Evolutionary conservation across 2,888 invertebrate species (phyloP), one percentile per base, ranked within the genome.

Genomic region (Synanthedon tipuliformis): DNA sequence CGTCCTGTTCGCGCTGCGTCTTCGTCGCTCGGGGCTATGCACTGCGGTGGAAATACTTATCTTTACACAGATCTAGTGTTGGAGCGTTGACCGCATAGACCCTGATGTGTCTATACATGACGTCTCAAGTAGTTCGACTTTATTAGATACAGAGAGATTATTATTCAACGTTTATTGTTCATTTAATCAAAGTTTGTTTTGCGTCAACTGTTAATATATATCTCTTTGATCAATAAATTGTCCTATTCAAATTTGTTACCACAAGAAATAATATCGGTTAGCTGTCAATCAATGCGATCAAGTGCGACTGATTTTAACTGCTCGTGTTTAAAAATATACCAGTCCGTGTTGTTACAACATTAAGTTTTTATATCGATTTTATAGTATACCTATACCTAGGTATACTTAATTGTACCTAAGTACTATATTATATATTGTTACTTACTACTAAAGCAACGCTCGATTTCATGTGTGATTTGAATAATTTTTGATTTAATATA

Each of bases 21-120:
- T 34, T 62, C 63, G 71, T 63, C 68, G 75, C 79, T 78, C 68
- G 71, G 60, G 77, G 76, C 77, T 64, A 74, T 68, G 78, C 75
- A 71, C 75, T 78, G 80, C 77, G 78, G 81, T 79, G 72, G 75
- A 81, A 78, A 82, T 75, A 81, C 77, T 84, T 83, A 86, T 85
- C 85, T 75, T 68, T 78, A 71, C 82, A 78, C 77, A 82, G 81
- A 85, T 85, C 85, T 82, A 68, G 63, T 69, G 67, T 61, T 61
- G 69, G 75, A 75, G 63, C 82, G 71, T 66, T 75, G 83, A 81
- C 82, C 85, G 71, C 40, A 50, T 10, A 50, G 15, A 49, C 49
- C 16, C 23, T 23, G 34, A 34, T 16, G 12, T 27, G 50, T 50
- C 50, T 50, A 50, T 50, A 50, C 49, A 18, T 63, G 64, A 68